Percentiles rank a stretch among this genome's conserved stretches.
Evolutionary conservation across 2,797 vertebrate species (phyloP).

Genomic region (Petrocephalus sullivani): DNA sequence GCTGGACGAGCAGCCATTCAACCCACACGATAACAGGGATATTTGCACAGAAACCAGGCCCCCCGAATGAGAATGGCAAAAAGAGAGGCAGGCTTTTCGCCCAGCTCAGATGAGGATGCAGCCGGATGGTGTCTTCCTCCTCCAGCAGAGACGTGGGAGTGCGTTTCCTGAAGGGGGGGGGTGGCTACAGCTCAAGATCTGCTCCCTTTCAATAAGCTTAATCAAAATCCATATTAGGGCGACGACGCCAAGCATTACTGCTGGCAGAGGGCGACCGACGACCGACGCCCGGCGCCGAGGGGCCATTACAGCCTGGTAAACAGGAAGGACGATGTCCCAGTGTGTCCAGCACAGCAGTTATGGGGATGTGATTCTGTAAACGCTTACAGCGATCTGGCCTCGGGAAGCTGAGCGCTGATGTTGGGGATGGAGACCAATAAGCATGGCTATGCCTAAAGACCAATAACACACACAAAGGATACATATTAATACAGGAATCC

Average conservation of each 20-base stretch:
- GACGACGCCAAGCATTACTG: neutral
- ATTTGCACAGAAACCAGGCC: neutral
- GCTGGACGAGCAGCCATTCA: no score
- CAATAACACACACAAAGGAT: neutral
- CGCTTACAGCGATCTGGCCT: neutral
- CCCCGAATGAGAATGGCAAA: neutral
- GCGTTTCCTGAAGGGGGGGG: neutral
- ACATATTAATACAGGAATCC: neutral
- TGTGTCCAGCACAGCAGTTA: neutral
- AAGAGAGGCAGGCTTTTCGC: neutral
- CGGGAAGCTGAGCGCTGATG: neutral
- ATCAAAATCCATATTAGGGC: neutral
- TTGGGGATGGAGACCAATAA: neutral
- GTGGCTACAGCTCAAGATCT: neutral
- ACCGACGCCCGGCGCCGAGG: neutral
- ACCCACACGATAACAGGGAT: neutral
- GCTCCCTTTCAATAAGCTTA: neutral
- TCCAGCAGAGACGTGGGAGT: neutral
- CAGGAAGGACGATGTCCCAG: neutral
- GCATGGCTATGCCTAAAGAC: neutral
- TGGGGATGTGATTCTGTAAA: neutral
- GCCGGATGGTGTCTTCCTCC: neutral
- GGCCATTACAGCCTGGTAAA: neutral
- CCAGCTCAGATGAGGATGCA: neutral
- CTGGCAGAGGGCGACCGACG: no score